phyloP scores from a whole-genome alignment of 2,888 invertebrate species.

The Drosophila tripunctata region DNA sequence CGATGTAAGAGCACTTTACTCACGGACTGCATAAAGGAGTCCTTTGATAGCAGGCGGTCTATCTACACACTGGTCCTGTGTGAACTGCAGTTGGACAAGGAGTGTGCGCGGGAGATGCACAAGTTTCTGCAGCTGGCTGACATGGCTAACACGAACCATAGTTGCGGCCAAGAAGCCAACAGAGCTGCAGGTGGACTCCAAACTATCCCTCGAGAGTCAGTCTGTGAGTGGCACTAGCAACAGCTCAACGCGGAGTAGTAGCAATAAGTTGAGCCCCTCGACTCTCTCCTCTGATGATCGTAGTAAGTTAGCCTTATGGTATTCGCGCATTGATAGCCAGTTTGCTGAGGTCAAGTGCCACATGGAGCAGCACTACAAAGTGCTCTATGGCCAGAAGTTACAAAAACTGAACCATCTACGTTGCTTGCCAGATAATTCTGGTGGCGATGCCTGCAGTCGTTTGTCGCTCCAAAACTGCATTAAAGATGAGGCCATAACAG shows the following conservation, averaged over 20 bases:
- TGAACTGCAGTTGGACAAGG: conserved; percentile 52
- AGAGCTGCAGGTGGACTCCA: background rate
- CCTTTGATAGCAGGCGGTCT: conserved; percentile 41
- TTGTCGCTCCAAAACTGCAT: background rate
- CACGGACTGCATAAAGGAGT: conserved; percentile 69
- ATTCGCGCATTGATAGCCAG: conserved; percentile 61
- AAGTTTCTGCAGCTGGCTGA: conserved; percentile 64
- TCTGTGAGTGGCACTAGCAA: background rate
- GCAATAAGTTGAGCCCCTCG: background rate
- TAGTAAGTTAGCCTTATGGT: conserved; percentile 63
- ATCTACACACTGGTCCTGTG: conserved; percentile 61
- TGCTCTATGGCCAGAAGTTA: conserved; percentile 46
- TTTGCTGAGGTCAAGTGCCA: conserved; percentile 39
- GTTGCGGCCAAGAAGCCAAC: background rate
- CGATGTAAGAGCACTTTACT: conserved; percentile 41
- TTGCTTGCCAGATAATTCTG: conserved; percentile 31
- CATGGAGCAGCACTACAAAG: conserved; percentile 58
- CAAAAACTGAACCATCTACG: conserved; percentile 22
- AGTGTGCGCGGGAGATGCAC: conserved; percentile 33
- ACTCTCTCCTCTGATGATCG: conserved; percentile 47
- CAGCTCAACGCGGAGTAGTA: background rate
- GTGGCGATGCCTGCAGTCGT: conserved; percentile 47
- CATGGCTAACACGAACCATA: conserved; percentile 40
- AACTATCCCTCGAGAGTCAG: background rate
- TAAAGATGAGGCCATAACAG: conserved; percentile 16